phyloP scores from a whole-genome alignment of 2,113 vertebrate species.

The Actenoides hombroni region DNA sequence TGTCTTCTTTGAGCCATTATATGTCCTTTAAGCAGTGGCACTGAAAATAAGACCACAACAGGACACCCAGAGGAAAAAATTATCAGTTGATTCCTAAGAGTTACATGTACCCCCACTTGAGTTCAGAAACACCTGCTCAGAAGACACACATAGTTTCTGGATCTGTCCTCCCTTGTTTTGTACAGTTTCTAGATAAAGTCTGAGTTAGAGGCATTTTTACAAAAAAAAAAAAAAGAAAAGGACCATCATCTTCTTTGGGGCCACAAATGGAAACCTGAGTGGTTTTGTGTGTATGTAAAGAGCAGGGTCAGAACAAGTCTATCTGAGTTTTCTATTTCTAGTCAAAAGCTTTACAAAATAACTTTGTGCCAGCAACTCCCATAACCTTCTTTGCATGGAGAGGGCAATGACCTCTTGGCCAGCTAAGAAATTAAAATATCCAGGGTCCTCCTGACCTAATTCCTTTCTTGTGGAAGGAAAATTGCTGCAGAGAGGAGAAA shows the following conservation, averaged over 20 bases:
- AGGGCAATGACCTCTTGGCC: background rate
- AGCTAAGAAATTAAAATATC: conserved; percentile 2
- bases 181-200: background rate
- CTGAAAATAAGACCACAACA: background rate
- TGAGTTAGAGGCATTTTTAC: background rate
- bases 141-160: background rate
- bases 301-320: conserved; percentile 31
- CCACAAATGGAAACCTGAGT: background rate
- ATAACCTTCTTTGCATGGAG: background rate
- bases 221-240: background rate
- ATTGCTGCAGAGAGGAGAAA: background rate
- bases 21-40: background rate
- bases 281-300: background rate
- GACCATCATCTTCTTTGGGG: background rate
- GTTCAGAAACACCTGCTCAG: background rate
- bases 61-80: background rate
- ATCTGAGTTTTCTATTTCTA: conserved; percentile 21
- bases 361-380: conserved; percentile 7
- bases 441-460: background rate
- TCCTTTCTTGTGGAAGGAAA: background rate
- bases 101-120: accelerated
- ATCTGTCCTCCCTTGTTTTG: background rate
- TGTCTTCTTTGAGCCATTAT: background rate
- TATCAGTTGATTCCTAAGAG: background rate
- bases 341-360: conserved; percentile 32